Conservation (phyloP, 2,888 invertebrate genomes). For the Philereme transversata region DNA sequence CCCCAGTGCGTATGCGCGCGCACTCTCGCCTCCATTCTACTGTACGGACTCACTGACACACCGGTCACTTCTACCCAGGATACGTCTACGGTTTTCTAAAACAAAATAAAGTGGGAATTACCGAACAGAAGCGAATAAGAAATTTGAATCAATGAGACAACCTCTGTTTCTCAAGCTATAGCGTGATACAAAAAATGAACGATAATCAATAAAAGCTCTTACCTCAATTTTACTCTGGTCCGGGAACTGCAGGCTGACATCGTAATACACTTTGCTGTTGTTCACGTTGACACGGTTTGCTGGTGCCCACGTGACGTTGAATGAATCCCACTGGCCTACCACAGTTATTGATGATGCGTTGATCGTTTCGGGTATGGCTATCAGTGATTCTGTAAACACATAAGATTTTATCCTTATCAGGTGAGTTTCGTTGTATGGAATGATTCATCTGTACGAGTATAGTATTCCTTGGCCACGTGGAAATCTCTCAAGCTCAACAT, state of each 20-base stretch:
- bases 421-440: too few species aligned
- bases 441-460: too few species aligned
- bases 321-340: constrained; percentile 90
- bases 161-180: too few species aligned
- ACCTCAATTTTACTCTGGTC: constrained; percentile 85
- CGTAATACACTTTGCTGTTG: constrained; percentile 92
- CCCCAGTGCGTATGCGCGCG: constrained; percentile 92
- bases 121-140: too few species aligned
- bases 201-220: constrained; percentile 29
- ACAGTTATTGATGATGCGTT: constrained; percentile 87
- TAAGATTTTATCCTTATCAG: background rate
- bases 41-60: constrained; percentile 86
- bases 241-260: constrained; percentile 86
- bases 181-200: too few species aligned
- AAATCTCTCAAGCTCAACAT: too few species aligned
- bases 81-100: constrained; percentile 78
- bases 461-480: too few species aligned
- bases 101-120: background rate
- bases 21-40: constrained; percentile 88
- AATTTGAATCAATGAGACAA: too few species aligned
- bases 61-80: constrained; percentile 78
- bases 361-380: constrained; percentile 90
- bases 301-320: constrained; percentile 93
- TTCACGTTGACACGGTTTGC: constrained; percentile 90
- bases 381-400: constrained; percentile 67